These are phyloP conservation scores for Caenorhabditis sp. DNA, from an alignment of 2,888 invertebrate genomes.

Conservation along the genomic window DNA sequence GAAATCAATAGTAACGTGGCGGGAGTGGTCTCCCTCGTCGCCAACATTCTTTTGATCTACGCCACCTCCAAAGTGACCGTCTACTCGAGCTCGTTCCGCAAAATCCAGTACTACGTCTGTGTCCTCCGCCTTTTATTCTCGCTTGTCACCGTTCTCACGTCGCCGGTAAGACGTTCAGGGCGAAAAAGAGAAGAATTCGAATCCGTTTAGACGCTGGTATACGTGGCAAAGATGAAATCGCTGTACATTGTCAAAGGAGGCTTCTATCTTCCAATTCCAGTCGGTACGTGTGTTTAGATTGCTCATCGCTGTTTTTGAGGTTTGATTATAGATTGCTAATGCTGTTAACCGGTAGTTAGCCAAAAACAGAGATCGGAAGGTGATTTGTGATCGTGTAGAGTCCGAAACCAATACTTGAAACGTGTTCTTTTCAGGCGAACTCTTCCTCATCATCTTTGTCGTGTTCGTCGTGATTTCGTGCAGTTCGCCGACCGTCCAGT, in stretches of 20 bases:
- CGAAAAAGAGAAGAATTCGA: no score
- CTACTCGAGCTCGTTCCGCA: conserved; percentile 28
- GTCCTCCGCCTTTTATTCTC: conserved; percentile 25
- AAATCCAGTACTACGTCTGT: conserved; percentile 30
- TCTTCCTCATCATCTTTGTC: conserved; percentile 31
- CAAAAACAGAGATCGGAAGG: no score
- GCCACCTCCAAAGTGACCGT: conserved; percentile 33
- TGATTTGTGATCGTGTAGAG: no score
- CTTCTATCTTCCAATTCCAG: conserved; percentile 34
- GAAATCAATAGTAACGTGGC: conserved; percentile 35
- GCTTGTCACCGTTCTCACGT: conserved; percentile 22
- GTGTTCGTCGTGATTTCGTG: conserved; percentile 46
- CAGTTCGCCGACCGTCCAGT: conserved; percentile 33
- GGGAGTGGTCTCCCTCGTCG: conserved; percentile 26
- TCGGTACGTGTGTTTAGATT: conserved; percentile 5
- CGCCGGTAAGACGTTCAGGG: conserved; percentile 33
- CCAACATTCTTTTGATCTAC: conserved; percentile 25
- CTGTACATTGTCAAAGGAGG: conserved; percentile 53
- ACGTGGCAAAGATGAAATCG: conserved; percentile 41
- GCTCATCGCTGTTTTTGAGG: neutral
- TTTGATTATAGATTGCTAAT: neutral
- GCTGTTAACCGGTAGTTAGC: no score
- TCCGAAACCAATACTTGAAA: no score
- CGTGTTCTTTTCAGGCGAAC: conserved; percentile 7
- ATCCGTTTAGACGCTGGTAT: conserved; percentile 48